Base-by-base conservation (phyloP, 2,797 vertebrate species). In the Euphonia xanthogaster region DNA sequence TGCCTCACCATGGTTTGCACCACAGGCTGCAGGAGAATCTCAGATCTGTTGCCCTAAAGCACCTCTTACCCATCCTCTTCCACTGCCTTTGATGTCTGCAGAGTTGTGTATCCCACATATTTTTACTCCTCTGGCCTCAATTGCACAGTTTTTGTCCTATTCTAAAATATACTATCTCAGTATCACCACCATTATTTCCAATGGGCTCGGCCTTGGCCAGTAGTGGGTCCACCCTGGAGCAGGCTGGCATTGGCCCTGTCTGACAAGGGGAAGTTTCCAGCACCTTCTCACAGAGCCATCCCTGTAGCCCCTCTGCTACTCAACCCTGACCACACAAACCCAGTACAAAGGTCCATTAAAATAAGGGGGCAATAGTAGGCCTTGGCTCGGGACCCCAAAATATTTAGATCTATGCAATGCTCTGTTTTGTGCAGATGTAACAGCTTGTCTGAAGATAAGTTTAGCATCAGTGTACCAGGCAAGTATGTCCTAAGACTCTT, bases 171-270 rank as follows among this genome's bases (percentile, higher is more conserved):
- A 1, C 6, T 30, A n/a, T 40, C 18, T 21, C 66, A 47, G 30
- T 1, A 0, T 24, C 0, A 0, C 9, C 28, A 18, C 14, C 31
- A 10, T 14, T 7, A 39, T 1, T 28, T 17, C 17, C 28, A 16
- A 30, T 22, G 9, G 19, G 3, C 16, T 53, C 9, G 19, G 19
- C 16, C 27, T 35, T 18, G 39, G 66, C 16, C 60, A 7, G 27
- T 3, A 9, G 22, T 7, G 9, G 27, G 9, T 37, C 40, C 12
- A 3, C 13, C 23, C 31, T 35, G 31, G 13, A 47, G 5, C 12
- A 16, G 16, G 22, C 19, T 84, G 67, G 5, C 20, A n/a, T 3
- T n/a, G 9, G 23, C 31, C 40, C 19, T 53, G 6, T 40, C 13
- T 35, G 19, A 28, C 27, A 9, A 6, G 9, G 11, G 8, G 24